These are phyloP conservation scores for Desmodus rotundus DNA, from an alignment of 2,113 vertebrate genomes.

Conservation along the genomic window DNA sequence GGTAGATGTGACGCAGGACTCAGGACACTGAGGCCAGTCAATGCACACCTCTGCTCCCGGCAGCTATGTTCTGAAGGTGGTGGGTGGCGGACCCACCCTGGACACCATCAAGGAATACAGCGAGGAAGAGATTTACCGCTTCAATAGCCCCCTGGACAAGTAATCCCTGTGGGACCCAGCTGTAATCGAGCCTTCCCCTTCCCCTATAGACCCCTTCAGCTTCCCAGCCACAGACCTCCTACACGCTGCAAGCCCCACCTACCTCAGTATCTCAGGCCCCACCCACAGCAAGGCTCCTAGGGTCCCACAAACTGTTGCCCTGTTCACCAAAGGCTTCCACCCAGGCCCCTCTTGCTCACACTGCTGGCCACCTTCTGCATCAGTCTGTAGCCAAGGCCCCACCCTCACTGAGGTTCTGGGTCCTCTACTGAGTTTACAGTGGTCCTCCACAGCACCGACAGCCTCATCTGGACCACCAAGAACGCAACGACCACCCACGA, in stretches of 20 bases:
- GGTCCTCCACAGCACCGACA: not conserved
- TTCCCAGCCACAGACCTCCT: not conserved
- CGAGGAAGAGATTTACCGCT: constrained; percentile 60
- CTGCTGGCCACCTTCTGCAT: not conserved
- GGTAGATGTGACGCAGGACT: not conserved
- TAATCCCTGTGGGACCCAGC: not conserved
- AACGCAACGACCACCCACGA: not conserved
- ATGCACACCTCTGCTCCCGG: not conserved
- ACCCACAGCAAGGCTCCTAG: not conserved
- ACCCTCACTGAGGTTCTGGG: not conserved
- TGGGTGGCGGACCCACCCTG: constrained; percentile 60
- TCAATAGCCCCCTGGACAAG: constrained; percentile 65
- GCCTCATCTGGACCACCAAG: constrained; percentile 62
- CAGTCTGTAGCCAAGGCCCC: fast-evolving
- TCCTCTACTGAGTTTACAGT: too few relatives aligned
- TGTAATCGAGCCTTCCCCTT: fast-evolving
- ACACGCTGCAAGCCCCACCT: not conserved
- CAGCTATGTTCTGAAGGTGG: constrained; percentile 73
- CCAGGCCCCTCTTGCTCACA: not conserved
- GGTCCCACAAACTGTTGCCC: not conserved
- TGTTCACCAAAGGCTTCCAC: not conserved
- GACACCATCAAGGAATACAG: constrained; percentile 54
- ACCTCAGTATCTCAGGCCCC: not conserved
- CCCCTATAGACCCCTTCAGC: not conserved
- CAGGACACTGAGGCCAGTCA: too few relatives aligned